A percentile compares a stretch with the other conserved stretches of the same genome.
phyloP scores from a whole-genome alignment of 2,113 vertebrate genomes.

The Sebastes schlegelii region DNA sequence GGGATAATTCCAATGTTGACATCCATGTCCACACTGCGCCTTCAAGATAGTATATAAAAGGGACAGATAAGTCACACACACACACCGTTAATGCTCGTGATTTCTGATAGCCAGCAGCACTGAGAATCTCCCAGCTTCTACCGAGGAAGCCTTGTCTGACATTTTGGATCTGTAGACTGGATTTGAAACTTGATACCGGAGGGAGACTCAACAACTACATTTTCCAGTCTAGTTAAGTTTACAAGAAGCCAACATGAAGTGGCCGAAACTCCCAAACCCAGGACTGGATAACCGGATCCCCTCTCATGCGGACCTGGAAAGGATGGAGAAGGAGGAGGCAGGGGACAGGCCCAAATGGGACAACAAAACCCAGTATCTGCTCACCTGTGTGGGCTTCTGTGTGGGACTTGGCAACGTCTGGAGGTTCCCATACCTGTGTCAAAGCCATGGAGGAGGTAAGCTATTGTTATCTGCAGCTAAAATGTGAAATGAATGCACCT shows the following conservation, averaged over 20 bases:
- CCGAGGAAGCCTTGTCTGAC: not conserved
- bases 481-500: conserved; percentile 38
- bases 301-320: conserved; percentile 86
- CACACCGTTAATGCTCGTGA: not conserved
- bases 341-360: conserved; percentile 95
- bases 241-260: too few species aligned
- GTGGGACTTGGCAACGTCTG: conserved; percentile 98
- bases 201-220: too few species aligned
- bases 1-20: not conserved
- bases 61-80: not conserved
- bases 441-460: conserved; percentile 92
- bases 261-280: conserved; percentile 79
- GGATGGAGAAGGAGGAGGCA: conserved; percentile 85
- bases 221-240: too few species aligned
- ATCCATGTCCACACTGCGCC: not conserved
- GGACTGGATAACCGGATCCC: conserved; percentile 89
- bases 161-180: not conserved
- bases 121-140: not conserved
- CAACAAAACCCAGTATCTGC: conserved; percentile 97
- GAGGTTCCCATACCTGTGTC: conserved; percentile 97
- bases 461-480: conserved; percentile 79
- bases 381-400: conserved; percentile 97
- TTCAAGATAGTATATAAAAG: not conserved
- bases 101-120: not conserved
- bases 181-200: not conserved